Evolutionary conservation across 2,113 vertebrate genomes (phyloP), one percentile per base, ranked within the genome.

Genomic region (Gracilinanus agilis): DNA sequence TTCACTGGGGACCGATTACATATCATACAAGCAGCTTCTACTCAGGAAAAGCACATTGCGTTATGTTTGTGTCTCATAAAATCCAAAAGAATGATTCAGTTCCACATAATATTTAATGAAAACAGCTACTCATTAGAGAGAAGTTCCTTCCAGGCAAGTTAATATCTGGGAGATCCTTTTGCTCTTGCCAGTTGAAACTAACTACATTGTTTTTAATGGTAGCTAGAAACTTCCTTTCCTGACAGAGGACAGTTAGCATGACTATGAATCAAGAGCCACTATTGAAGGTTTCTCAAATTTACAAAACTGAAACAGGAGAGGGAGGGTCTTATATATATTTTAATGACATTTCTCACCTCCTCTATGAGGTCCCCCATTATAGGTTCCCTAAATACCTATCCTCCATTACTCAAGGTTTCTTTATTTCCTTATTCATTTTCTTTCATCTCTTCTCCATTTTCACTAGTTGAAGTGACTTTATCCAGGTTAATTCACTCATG

Each of bases 51-150:
- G 44, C 94, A 96, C 90, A 94, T 67, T 40, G 90, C 7, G 12
- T 95, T 95, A 94, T 95, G 83, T 95, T 97, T 97, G 90, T 89
- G n/a, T 93, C 67, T 97, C 56, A 96, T 95, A 44, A 55, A 90
- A 96, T 96, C 96, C 93, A 97, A 93, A 56, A 92, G 44, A 55
- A 93, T 98, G 96, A 97, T 93, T 97, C 97, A 97, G 90, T 49
- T 90, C 44, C 25, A 83, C 91, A 92, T 91, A 97, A 95, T 95
- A 89, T 94, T 96, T 93, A 93, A 95, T 95, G 95, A 96, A 96
- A 97, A 95, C 61, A 97, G 92, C n/a, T 89, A 88, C 88, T 97
- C 93, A 83, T 96, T 96, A 95, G 94, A 96, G 83, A 93, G 55
- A 0, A 2, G 89, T 96, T 96, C 83, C 89, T 94, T 96, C 55